Evolutionary conservation across 2,888 invertebrate species (phyloP).

Genomic region (Spicauda simplicius): DNA sequence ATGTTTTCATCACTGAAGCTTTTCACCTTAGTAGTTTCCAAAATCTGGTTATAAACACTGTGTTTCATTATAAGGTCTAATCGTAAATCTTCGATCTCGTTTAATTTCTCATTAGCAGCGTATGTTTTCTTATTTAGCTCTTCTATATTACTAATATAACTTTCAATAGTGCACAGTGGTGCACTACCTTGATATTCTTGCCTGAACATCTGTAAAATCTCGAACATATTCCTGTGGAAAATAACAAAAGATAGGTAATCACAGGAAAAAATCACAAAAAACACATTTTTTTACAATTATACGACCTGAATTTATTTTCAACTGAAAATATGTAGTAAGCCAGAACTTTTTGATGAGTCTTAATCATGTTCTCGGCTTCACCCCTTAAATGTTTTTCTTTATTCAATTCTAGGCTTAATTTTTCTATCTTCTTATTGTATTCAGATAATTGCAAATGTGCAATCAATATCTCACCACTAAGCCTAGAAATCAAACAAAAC

Average conservation of each 20-base stretch:
- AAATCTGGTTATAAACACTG: constrained; percentile 67
- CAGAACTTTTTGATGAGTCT: constrained; percentile 69
- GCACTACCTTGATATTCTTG: constrained; percentile 75
- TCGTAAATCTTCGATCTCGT: constrained; percentile 69
- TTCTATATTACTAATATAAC: constrained; percentile 64
- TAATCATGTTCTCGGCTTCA: constrained; percentile 71
- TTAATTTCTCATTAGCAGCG: constrained; percentile 62
- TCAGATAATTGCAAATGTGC: constrained; percentile 80
- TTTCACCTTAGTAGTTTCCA: constrained; percentile 64
- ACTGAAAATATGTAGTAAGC: constrained; percentile 68
- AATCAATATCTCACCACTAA: constrained; percentile 77
- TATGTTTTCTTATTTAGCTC: constrained; percentile 61
- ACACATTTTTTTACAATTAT: background rate
- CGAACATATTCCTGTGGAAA: constrained; percentile 63
- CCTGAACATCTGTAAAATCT: constrained; percentile 67
- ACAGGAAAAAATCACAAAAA: no score
- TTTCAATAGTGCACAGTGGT: constrained; percentile 68
- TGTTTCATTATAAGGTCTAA: constrained; percentile 67
- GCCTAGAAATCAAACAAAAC: constrained; percentile 51
- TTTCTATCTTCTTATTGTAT: constrained; percentile 70
- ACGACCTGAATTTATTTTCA: constrained; percentile 72
- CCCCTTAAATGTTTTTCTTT: constrained; percentile 69
- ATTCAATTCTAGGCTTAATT: constrained; percentile 60
- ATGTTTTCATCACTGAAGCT: constrained; percentile 62
- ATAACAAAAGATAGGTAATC: no score